A percentile compares a stretch with the other conserved stretches of the same genome.
Conservation (phyloP, 2,797 vertebrate genomes). For the Microctenopoma stevenorrisi region DNA sequence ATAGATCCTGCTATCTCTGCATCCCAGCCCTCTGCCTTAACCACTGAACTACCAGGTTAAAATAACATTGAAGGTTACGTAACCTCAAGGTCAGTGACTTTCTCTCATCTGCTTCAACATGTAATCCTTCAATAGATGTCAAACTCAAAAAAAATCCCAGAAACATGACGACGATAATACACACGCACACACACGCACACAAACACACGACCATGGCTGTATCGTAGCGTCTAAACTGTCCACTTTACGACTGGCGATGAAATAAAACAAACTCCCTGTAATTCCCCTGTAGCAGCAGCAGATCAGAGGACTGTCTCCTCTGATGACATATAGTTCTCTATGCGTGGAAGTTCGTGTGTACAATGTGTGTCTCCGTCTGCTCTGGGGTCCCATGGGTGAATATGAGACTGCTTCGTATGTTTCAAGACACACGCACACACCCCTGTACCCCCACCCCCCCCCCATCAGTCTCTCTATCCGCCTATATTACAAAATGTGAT, state of each 20-base stretch:
- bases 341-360: neutral
- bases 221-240: constrained; percentile 48
- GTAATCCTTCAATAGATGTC: constrained; percentile 32
- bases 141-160: constrained; percentile 24
- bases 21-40: no score
- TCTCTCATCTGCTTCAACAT: constrained; percentile 3
- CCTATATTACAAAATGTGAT: constrained; percentile 80
- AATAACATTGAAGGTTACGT: neutral
- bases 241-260: constrained; percentile 52
- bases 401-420: constrained; percentile 68
- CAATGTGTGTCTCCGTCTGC: constrained; percentile 39
- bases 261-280: constrained; percentile 53
- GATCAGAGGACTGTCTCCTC: constrained; percentile 68
- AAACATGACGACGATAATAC: constrained; percentile 19
- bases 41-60: no score
- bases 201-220: constrained; percentile 8
- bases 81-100: neutral
- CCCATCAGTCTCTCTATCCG: constrained; percentile 46
- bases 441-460: constrained; percentile 34
- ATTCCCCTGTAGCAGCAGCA: constrained; percentile 42
- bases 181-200: constrained; percentile 17
- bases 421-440: constrained; percentile 56
- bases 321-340: constrained; percentile 52
- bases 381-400: constrained; percentile 63
- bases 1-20: no score